Evolutionary conservation across 2,797 vertebrate genomes (phyloP).

Genomic region (Pachyuromys duprasi): DNA sequence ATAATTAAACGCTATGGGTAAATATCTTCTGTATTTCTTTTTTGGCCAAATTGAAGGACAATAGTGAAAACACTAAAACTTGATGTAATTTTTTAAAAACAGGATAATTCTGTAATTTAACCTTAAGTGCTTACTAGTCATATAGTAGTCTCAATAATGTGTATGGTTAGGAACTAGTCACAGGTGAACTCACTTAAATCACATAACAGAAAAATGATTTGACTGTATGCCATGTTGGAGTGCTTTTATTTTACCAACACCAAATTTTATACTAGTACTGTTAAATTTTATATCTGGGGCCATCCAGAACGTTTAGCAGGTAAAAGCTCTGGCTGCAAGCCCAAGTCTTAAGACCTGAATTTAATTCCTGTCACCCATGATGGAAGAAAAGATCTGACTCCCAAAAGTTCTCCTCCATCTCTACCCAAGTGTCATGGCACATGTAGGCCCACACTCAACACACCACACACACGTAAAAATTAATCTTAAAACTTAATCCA

Average conservation of each 20-base stretch:
- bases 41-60: constrained; percentile 30
- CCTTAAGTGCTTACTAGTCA: not conserved
- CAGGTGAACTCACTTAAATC: not conserved
- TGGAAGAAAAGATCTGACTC: not conserved
- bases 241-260: not conserved
- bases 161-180: not conserved
- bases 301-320: not conserved
- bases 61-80: constrained; percentile 34
- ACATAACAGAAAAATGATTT: not conserved
- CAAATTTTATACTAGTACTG: not conserved
- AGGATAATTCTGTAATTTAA: constrained; percentile 43
- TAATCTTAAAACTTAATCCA: not conserved
- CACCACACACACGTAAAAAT: not conserved
- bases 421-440: not conserved
- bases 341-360: not conserved
- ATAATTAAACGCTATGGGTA: constrained; percentile 15
- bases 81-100: not conserved
- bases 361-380: not conserved
- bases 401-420: not conserved
- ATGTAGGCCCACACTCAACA: not conserved
- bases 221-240: not conserved
- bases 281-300: not conserved
- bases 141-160: not conserved
- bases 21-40: constrained; percentile 35
- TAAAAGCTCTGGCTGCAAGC: not conserved